These are phyloP conservation scores for Pristionchus fissidentatus DNA, from an alignment of 2,888 invertebrate species.

Conservation along the genomic window DNA sequence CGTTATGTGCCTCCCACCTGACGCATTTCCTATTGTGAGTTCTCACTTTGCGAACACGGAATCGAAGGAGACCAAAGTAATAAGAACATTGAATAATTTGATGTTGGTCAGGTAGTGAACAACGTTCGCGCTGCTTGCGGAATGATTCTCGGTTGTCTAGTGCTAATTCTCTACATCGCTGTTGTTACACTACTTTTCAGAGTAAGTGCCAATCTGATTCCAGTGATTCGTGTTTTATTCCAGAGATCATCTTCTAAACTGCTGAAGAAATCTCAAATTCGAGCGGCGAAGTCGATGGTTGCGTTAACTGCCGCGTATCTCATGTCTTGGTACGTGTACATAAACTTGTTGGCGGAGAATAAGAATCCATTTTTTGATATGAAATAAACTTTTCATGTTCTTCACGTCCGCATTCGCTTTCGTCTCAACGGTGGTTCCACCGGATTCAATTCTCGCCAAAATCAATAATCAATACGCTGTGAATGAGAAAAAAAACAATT, in stretches of 20 bases:
- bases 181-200: neutral
- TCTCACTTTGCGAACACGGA: neutral
- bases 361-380: neutral
- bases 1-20: neutral
- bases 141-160: neutral
- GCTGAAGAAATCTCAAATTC: constrained; percentile 1
- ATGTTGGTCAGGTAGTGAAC: neutral
- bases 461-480: constrained; percentile 29
- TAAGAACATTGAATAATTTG: too few relatives aligned
- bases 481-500: neutral
- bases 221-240: neutral
- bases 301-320: constrained; percentile 1
- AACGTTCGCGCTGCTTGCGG: neutral
- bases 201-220: neutral
- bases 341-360: neutral
- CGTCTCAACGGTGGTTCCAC: constrained; percentile 9
- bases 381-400: neutral
- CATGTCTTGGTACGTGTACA: neutral
- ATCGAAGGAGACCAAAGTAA: neutral
- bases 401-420: constrained; percentile 2
- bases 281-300: constrained; percentile 7
- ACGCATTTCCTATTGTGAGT: neutral
- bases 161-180: neutral
- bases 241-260: constrained; percentile 11
- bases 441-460: neutral